Evolutionary conservation across 2,888 invertebrate genomes (phyloP).

Genomic region (Drosophila kambysellisi): DNA sequence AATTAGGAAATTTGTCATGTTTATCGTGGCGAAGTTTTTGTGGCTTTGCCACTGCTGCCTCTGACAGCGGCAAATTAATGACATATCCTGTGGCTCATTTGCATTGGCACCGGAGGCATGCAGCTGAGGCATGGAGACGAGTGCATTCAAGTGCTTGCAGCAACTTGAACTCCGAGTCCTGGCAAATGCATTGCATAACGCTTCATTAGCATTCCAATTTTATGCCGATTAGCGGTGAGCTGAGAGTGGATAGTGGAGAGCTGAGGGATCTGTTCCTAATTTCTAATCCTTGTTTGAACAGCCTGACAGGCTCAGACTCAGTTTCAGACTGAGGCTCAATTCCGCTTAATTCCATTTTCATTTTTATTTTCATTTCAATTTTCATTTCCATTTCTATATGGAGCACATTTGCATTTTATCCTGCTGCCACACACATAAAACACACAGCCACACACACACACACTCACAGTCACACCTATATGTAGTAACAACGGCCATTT

Average conservation of each 20-base stretch:
- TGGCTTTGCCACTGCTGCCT: conserved; percentile 39
- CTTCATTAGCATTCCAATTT: conserved; percentile 75
- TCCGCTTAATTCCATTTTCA: conserved; percentile 52
- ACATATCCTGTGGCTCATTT: conserved; percentile 71
- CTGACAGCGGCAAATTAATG: conserved; percentile 43
- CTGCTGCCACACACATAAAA: conserved; percentile 31
- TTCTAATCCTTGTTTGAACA: conserved; percentile 55
- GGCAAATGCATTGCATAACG: conserved; percentile 58
- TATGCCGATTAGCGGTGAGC: conserved; percentile 72
- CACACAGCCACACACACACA: conserved; percentile 8
- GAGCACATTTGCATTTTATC: conserved; percentile 67
- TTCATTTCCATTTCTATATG: conserved; percentile 21
- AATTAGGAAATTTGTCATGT: conserved; percentile 78
- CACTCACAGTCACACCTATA: conserved; percentile 3
- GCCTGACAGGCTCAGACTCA: conserved; percentile 50
- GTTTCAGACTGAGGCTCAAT: conserved; percentile 44
- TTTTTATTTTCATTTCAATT: conserved; percentile 19
- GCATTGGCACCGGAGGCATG: conserved; percentile 38
- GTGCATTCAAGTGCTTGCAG: conserved; percentile 54
- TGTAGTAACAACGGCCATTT: conserved; percentile 35
- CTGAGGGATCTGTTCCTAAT: conserved; percentile 16
- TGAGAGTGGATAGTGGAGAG: conserved; percentile 14
- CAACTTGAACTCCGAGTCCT: not conserved
- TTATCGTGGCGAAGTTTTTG: conserved; percentile 58
- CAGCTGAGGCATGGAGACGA: conserved; percentile 44